phyloP scores from a whole-genome alignment of 2,888 invertebrate species.

The Strigamia transsilvanica region DNA sequence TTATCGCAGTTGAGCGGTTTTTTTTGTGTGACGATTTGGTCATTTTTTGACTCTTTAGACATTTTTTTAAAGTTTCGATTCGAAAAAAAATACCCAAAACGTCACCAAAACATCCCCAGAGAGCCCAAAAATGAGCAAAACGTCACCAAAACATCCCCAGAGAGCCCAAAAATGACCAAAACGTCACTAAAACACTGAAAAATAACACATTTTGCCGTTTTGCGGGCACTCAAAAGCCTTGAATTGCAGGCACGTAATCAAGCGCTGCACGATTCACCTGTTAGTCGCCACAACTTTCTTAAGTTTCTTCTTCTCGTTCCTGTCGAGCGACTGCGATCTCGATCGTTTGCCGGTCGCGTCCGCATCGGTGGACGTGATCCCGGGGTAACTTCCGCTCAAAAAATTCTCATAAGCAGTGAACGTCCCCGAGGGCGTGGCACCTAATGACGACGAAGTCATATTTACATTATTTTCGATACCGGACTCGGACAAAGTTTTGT shows the following conservation, averaged over 20 bases:
- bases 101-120: no score
- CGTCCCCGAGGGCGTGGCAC: slow-evolving; percentile 38
- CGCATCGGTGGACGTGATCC: slow-evolving; percentile 40
- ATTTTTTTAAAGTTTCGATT: no score
- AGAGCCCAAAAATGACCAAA: no score
- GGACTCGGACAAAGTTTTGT: neutral
- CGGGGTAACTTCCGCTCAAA: slow-evolving; percentile 55
- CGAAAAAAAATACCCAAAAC: no score
- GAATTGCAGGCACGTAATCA: neutral
- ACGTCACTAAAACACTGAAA: no score
- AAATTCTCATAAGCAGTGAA: slow-evolving; percentile 58
- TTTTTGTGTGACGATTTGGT: no score
- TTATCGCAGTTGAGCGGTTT: no score
- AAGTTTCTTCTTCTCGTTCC: slow-evolving; percentile 57
- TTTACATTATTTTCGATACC: slow-evolving; percentile 31
- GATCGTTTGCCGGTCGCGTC: slow-evolving; percentile 52
- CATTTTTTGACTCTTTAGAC: no score
- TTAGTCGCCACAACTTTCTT: slow-evolving; percentile 52
- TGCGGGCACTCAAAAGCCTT: no score
- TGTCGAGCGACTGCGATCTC: slow-evolving; percentile 54
- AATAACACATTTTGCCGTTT: no score
- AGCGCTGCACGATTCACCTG: slow-evolving; percentile 47
- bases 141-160: no score
- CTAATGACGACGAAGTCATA: slow-evolving; percentile 15
- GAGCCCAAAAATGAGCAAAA: no score